phyloP scores from a whole-genome alignment of 2,113 vertebrate genomes.

The Nycticebus coucang region DNA sequence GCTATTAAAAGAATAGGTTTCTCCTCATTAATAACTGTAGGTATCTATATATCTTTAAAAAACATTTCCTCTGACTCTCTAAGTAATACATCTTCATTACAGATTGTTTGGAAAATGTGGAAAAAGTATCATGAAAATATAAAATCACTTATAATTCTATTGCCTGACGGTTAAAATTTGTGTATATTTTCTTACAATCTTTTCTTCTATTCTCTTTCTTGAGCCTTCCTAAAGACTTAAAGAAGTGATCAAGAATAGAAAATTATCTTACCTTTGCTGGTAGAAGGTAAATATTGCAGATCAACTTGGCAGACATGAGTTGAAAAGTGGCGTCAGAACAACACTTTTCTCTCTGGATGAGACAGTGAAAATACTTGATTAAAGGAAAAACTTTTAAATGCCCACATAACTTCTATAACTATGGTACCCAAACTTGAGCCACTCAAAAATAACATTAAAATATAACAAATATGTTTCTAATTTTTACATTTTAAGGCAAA shows the following conservation, averaged over 20 bases:
- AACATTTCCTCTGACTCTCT: neutral
- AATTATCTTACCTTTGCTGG: neutral
- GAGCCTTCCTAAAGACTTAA: neutral
- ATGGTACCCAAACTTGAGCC: neutral
- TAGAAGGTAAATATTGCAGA: neutral
- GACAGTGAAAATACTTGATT: neutral
- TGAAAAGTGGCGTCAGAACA: neutral
- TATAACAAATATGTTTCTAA: neutral
- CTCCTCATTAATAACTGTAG: neutral
- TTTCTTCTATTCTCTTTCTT: neutral
- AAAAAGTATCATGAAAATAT: neutral
- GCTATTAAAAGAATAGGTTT: neutral
- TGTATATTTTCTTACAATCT: neutral
- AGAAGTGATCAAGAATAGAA: neutral
- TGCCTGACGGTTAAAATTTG: neutral
- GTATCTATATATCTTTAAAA: neutral
- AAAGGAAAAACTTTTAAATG: neutral
- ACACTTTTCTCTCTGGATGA: neutral
- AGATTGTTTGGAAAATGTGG: neutral
- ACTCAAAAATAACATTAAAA: neutral
- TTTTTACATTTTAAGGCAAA: conserved; percentile 29
- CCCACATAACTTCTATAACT: neutral
- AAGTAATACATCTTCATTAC: neutral
- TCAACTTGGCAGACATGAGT: neutral
- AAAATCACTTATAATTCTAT: neutral